Evolutionary conservation across 2,113 vertebrate genomes (phyloP), one percentile per base, ranked within the genome.

Genomic region (Forbesichthys papilliferus): DNA sequence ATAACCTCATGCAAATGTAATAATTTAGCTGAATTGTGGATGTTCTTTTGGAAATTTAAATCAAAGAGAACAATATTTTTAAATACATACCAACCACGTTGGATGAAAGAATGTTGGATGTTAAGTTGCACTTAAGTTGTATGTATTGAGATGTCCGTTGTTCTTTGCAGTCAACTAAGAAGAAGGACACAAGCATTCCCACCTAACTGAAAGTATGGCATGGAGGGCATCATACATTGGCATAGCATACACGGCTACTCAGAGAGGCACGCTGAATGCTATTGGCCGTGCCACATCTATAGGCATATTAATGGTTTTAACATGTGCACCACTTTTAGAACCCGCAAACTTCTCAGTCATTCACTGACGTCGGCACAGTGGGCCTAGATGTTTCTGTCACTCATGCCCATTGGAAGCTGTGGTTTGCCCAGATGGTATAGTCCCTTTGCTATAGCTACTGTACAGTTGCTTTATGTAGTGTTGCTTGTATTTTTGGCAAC

Each of bases 281-380:
- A 42, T 42, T 42, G 36, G 36, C 36, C 36, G 36, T 27, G 27
- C 27, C 27, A 27, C 27, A 27, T 27, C 27, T 27, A 27, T 27
- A 27, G 27, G 27, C 27, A 27, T 27, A 27, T 42, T 66, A 71
- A 83, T 33, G 70, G 52, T 77, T 81, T 79, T 69, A 88, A 79
- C 83, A 88, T 87, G 86, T 81, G 75, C 71, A 66, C 71, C 20
- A 55, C 64, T 42, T 42, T 73, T 12, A 79, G 69, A 55, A 62
- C 70, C 54, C 5, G 13, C 47, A 18, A 64, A 66, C 36, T 6
- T 76, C 46, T 60, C 58, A 77, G 72, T 68, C 78, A 53, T 59
- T 81, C 75, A 52, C 27, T 61, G 69, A 72, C 63, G 48, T 68
- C 9, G 1, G 71, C 63, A 27, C 84, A 76, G 71, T 9, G 66